These are phyloP conservation scores for Telenomus remus DNA, from an alignment of 1,140 invertebrate genomes.

Conservation along the genomic window DNA sequence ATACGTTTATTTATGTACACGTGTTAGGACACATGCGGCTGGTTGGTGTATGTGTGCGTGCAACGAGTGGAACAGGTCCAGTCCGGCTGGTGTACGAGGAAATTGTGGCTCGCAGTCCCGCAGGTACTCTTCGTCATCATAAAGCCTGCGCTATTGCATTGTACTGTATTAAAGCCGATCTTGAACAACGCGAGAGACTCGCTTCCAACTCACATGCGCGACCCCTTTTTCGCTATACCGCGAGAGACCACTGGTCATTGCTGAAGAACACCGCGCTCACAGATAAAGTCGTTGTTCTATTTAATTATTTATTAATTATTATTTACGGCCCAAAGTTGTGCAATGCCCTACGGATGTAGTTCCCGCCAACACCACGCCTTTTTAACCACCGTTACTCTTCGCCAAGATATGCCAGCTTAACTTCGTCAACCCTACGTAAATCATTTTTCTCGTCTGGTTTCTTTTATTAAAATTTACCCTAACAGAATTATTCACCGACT, in stretches of 20 bases:
- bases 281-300: constrained; percentile 57
- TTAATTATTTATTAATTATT: constrained; percentile 71
- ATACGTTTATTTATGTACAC: constrained; percentile 30
- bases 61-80: constrained; percentile 62
- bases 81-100: constrained; percentile 62
- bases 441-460: constrained; percentile 35
- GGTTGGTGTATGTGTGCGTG: constrained; percentile 14
- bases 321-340: constrained; percentile 73
- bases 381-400: constrained; percentile 32
- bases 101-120: constrained; percentile 72
- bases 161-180: constrained; percentile 71
- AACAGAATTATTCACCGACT: too few species aligned
- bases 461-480: constrained; percentile 17
- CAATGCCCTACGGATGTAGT: constrained; percentile 31
- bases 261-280: constrained; percentile 60
- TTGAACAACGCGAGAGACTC: constrained; percentile 59
- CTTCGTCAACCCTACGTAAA: constrained; percentile 27
- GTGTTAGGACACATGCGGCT: constrained; percentile 13
- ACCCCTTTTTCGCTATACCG: constrained; percentile 28
- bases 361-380: constrained; percentile 6
- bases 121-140: constrained; percentile 75
- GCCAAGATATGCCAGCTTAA: constrained; percentile 45
- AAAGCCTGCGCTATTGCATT: constrained; percentile 71
- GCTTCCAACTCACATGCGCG: constrained; percentile 26
- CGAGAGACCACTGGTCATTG: constrained; percentile 60